Evolutionary conservation across 2,797 vertebrate species (phyloP).

Genomic region (Eurystomus glaucurus): DNA sequence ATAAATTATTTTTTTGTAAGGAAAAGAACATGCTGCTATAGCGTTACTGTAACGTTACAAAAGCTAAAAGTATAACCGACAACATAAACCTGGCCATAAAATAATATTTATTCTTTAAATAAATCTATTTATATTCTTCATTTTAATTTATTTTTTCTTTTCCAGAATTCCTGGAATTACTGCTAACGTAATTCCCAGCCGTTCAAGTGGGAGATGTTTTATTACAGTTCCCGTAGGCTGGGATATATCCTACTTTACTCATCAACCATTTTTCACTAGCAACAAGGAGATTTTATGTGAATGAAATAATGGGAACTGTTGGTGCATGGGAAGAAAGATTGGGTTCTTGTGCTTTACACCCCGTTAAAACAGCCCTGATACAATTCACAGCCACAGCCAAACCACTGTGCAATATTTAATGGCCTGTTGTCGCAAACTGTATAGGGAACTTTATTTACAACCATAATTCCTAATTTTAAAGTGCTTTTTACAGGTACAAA

Average conservation of each 20-base stretch:
- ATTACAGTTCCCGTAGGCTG: background rate
- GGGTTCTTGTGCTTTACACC: background rate
- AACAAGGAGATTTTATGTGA: background rate
- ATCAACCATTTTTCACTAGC: background rate
- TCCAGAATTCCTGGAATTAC: background rate
- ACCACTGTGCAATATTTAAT: background rate
- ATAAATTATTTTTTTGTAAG: rapidly evolving
- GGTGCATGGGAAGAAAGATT: background rate
- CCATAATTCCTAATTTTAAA: background rate
- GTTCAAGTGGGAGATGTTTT: background rate
- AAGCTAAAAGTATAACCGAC: background rate
- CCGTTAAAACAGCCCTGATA: background rate
- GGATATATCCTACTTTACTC: background rate
- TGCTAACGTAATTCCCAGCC: background rate
- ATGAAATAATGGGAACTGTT: background rate
- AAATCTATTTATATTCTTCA: background rate
- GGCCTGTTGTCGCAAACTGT: background rate
- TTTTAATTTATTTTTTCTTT: background rate
- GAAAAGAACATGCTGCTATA: background rate
- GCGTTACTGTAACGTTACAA: rapidly evolving
- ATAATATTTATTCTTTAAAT: background rate
- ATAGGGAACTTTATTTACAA: background rate
- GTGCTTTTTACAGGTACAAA: background rate
- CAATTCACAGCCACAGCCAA: background rate
- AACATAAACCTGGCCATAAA: background rate